Conservation (phyloP, 1,140 invertebrate genomes). For the Drosophila neocordata region DNA sequence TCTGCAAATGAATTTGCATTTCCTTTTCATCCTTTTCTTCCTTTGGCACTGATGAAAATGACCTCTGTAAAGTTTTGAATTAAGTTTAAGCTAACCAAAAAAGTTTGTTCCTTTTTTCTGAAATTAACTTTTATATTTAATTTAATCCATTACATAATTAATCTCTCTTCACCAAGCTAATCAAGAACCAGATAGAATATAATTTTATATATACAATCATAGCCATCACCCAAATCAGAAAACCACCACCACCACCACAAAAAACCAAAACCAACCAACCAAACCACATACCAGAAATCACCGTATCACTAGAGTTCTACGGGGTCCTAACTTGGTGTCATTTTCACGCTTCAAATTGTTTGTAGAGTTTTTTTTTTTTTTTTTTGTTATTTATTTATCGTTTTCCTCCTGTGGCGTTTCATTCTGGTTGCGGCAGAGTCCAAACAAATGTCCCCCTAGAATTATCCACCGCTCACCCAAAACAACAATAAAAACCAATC, state of each 20-base stretch:
- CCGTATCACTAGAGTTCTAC: slow-evolving; percentile 78
- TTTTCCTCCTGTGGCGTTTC: slow-evolving; percentile 54
- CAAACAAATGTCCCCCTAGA: not conserved
- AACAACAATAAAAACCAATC: not conserved
- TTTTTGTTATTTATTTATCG: not conserved
- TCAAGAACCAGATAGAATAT: slow-evolving; percentile 40
- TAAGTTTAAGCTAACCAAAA: not conserved
- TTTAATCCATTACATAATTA: slow-evolving; percentile 21
- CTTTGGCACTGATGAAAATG: not conserved
- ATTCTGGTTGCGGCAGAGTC: slow-evolving; percentile 65
- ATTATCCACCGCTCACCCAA: not conserved
- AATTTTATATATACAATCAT: slow-evolving; percentile 29
- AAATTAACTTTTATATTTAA: slow-evolving; percentile 28
- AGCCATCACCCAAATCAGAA: slow-evolving; percentile 54
- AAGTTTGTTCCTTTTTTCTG: not conserved
- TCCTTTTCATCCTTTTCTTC: slow-evolving; percentile 12
- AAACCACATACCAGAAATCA: slow-evolving; percentile 58
- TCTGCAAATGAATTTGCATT: slow-evolving; percentile 57
- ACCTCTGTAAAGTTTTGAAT: not conserved
- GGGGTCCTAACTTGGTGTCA: slow-evolving; percentile 77
- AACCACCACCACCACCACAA: slow-evolving; percentile 43
- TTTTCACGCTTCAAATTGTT: slow-evolving; percentile 73
- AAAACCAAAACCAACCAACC: slow-evolving; percentile 34
- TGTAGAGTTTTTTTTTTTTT: slow-evolving; percentile 49
- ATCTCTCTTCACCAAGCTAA: slow-evolving; percentile 71